These are phyloP conservation scores for Campaea margaritaria DNA, from an alignment of 2,888 invertebrate genomes.

Conservation along the genomic window DNA sequence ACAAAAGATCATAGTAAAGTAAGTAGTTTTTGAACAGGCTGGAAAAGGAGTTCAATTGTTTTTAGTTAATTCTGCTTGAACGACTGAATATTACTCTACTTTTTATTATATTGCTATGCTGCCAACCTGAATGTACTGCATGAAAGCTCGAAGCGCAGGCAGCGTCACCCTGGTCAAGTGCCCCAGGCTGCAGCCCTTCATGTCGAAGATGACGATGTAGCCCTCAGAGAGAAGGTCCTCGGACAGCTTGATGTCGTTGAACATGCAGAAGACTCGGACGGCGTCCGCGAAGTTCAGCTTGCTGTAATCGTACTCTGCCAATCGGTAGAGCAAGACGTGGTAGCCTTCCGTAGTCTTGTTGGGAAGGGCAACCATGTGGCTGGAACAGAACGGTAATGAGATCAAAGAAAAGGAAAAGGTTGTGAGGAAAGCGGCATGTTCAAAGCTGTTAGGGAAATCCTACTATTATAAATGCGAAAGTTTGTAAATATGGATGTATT, in stretches of 20 bases:
- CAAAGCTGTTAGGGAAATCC: too few relatives aligned
- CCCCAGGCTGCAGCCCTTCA: constrained; percentile 88
- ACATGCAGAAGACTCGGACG: constrained; percentile 88
- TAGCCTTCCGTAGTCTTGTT: constrained; percentile 86
- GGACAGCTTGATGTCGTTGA: constrained; percentile 87
- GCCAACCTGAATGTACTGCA: constrained; percentile 88
- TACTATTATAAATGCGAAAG: too few relatives aligned
- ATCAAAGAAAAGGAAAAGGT: too few relatives aligned
- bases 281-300: constrained; percentile 87
- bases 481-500: too few relatives aligned
- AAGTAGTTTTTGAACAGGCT: too few relatives aligned
- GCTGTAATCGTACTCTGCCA: constrained; percentile 86
- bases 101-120: not conserved
- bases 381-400: constrained; percentile 66
- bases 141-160: constrained; percentile 86
- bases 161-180: constrained; percentile 87
- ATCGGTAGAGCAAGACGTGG: constrained; percentile 85
- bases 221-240: constrained; percentile 85
- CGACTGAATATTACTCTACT: too few relatives aligned
- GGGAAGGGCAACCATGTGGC: constrained; percentile 87
- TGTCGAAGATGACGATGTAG: constrained; percentile 88
- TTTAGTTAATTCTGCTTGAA: too few relatives aligned
- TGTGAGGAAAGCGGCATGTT: too few relatives aligned
- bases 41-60: too few relatives aligned
- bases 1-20: too few relatives aligned